Evolutionary conservation across 2,797 vertebrate species (phyloP).

Genomic region (Mus minutoides): DNA sequence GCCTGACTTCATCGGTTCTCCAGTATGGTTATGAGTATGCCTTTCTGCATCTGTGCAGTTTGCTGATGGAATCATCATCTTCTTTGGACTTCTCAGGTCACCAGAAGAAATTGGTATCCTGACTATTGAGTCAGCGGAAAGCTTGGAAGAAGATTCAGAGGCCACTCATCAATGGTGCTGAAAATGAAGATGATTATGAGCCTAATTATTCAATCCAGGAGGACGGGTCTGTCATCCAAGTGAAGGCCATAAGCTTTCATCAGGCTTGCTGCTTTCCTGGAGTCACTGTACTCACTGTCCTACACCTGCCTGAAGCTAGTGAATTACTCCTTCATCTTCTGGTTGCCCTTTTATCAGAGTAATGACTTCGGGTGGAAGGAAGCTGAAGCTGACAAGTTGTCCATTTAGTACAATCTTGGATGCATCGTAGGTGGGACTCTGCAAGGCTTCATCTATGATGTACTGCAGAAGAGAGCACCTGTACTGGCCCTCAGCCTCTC

Average conservation of each 20-base stretch:
- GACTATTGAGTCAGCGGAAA: conserved; percentile 85
- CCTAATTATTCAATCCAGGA: conserved; percentile 88
- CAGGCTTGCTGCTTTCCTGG: conserved; percentile 97
- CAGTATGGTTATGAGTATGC: conserved; percentile 98
- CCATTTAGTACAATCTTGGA: conserved; percentile 98
- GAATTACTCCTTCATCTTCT: conserved; percentile 99
- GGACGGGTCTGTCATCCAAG: conserved; percentile 76
- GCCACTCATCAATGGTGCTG: conserved; percentile 91
- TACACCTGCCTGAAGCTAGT: conserved; percentile 98
- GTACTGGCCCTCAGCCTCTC: conserved; percentile 93
- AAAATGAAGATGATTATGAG: conserved; percentile 88
- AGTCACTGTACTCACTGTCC: conserved; percentile 95
- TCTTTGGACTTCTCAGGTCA: conserved; percentile 96
- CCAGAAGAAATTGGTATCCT: conserved; percentile 95
- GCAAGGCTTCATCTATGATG: conserved; percentile 95
- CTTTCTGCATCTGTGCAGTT: conserved; percentile 96
- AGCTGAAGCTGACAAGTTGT: conserved; percentile 94
- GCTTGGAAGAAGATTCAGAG: conserved; percentile 90
- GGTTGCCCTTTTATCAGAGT: conserved; percentile 98
- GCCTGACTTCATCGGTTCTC: conserved; percentile 96
- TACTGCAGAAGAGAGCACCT: conserved; percentile 94
- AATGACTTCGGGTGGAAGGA: conserved; percentile 97
- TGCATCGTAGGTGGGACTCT: conserved; percentile 96
- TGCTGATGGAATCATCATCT: conserved; percentile 95
- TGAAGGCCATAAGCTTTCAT: conserved; percentile 91